Evolutionary conservation across 2,113 vertebrate genomes (phyloP), one percentile per base, ranked within the genome.

Genomic region (Callocephalon fimbriatum): DNA sequence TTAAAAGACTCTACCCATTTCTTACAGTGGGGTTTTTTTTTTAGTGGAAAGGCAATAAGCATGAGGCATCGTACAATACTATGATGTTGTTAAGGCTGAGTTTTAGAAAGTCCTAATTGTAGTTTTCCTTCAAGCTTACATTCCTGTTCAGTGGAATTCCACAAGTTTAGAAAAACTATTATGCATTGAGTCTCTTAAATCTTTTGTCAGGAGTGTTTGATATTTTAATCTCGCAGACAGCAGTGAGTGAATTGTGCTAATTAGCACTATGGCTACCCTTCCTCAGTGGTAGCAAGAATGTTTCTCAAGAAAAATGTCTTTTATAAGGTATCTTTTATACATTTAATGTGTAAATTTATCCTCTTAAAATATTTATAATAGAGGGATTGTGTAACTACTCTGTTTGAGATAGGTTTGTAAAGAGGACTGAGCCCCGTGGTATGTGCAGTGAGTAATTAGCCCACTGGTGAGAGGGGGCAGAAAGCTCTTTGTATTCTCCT

Each of bases 351-450:
- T 67, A 54, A 70, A 89, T 89, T 88, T 86, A 56, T 84, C 37
- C 50, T 80, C 54, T 88, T 80, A 83, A 95, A 95, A 71, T 83
- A 95, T 78, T 81, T 75, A 44, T 77, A 84, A 51, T 29, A 42
- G 71, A 45, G 37, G 15, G 29, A 83, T 31, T 88, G n/a, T 66
- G 40, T 72, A 65, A 17, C 54, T 77, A 1, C 67, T 58, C 25
- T 38, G 16, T 31, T 89, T 45, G 54, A 86, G 79, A 38, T 27
- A 22, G 62, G 51, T 82, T 75, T 87, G 51, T 78, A 74, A 76
- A 80, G 72, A 79, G 37, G 53, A n/a, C 29, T 1, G 12, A 76
- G 70, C 38, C 2, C 5, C 53, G 37, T 65, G 32, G 22, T 37
- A 5, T 50, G 48, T 54, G 53, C 66, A 47, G 45, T 22, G 22